Percentiles rank a stretch among this genome's conserved stretches.
Conservation (phyloP, 2,113 vertebrate genomes). For the Alligator sinensis region DNA sequence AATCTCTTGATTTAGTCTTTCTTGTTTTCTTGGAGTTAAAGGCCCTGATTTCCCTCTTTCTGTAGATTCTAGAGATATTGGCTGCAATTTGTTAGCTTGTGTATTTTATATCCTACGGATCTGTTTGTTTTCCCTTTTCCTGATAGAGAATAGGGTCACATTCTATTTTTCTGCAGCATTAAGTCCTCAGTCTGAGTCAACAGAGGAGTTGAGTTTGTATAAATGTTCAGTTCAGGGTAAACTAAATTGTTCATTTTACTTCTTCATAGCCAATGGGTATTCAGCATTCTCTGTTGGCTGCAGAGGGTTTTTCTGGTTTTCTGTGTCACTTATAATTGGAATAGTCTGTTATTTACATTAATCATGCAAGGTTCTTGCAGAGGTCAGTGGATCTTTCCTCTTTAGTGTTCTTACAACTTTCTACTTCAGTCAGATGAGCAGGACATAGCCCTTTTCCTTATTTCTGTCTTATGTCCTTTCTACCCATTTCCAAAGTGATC, state of each 20-base stretch:
- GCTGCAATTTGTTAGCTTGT: not conserved
- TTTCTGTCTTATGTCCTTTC: not conserved
- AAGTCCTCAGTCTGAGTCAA: not conserved
- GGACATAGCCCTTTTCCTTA: not conserved
- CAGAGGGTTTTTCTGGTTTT: not conserved
- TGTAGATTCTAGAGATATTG: not conserved
- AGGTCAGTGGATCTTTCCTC: not conserved
- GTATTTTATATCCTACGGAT: not conserved
- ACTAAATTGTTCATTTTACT: not conserved
- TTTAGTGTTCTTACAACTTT: not conserved
- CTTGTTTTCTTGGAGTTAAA: not conserved
- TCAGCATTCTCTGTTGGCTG: not conserved
- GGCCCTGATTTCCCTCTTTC: not conserved
- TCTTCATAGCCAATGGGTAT: not conserved
- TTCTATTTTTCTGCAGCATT: not conserved
- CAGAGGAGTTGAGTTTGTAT: not conserved
- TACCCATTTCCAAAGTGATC: not conserved
- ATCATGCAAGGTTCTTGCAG: not conserved
- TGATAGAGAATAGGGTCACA: rapidly evolving
- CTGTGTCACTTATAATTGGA: not conserved
- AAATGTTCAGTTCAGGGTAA: not conserved
- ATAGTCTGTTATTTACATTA: not conserved
- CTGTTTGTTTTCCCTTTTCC: not conserved
- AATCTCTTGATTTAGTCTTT: not conserved
- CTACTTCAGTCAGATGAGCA: not conserved